Percentiles rank a stretch among this genome's conserved stretches.
These are phyloP conservation scores for Peromyscus attwateri DNA, from an alignment of 2,797 vertebrate genomes.

Conservation along the genomic window DNA sequence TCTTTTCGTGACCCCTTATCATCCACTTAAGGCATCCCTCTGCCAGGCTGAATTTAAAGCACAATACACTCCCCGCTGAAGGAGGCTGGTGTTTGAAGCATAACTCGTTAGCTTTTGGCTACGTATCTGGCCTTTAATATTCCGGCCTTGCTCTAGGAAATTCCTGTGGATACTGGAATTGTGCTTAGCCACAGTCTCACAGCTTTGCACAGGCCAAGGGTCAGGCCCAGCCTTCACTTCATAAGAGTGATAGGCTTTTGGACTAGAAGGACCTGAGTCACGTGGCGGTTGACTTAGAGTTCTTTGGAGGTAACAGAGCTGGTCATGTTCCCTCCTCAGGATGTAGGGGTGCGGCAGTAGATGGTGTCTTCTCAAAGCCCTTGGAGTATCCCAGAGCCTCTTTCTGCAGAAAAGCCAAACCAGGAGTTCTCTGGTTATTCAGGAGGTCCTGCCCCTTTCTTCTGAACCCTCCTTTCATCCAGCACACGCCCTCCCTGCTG, in stretches of 20 bases:
- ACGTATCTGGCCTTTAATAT: background rate
- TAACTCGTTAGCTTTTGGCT: background rate
- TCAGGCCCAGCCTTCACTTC: background rate
- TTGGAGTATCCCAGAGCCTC: conserved; percentile 32
- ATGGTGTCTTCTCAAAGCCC: conserved; percentile 39
- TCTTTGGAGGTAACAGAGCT: conserved; percentile 45
- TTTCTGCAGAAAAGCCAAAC: conserved; percentile 50
- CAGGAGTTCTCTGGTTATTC: conserved; percentile 27
- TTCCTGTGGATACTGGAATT: background rate
- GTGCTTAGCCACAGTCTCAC: background rate
- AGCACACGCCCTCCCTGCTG: background rate
- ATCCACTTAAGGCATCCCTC: background rate
- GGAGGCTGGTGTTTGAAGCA: background rate
- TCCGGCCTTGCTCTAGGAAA: conserved; percentile 34
- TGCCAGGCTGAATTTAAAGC: background rate
- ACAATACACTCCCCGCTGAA: background rate
- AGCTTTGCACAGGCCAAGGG: background rate
- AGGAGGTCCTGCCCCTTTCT: background rate
- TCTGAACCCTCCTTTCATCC: conserved; percentile 19
- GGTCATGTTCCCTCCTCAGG: conserved; percentile 4
- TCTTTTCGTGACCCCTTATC: background rate
- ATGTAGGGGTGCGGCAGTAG: conserved; percentile 44
- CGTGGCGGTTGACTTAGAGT: background rate
- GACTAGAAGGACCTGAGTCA: background rate
- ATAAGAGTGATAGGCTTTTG: background rate